These are phyloP conservation scores for Penaeus chinensis DNA, from an alignment of 1,140 invertebrate species.

Conservation along the genomic window DNA sequence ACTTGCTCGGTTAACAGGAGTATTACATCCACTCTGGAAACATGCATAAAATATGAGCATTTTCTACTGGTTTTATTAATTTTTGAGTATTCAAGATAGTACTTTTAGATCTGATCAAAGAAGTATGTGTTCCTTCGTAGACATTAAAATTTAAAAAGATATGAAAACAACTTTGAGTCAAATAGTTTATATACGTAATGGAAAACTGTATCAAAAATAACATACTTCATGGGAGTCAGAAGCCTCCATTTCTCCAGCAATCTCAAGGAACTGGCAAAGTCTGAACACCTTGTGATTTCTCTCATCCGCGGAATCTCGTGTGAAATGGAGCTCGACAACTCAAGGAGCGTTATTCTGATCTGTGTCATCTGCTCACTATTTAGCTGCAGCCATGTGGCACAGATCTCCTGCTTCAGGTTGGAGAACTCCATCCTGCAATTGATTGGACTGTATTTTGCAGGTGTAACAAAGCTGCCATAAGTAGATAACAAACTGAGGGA, in stretches of 20 bases:
- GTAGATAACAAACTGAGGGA: no score
- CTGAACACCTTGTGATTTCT: conserved; percentile 37
- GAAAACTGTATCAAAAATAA: not conserved
- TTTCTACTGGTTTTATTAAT: no score
- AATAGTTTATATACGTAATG: no score
- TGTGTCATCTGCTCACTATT: conserved; percentile 47
- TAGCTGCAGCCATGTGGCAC: conserved; percentile 41
- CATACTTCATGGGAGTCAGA: conserved; percentile 50
- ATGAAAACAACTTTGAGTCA: no score
- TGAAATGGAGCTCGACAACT: conserved; percentile 22
- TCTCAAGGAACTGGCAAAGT: conserved; percentile 21
- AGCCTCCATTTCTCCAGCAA: conserved; percentile 50
- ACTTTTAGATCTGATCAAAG: no score
- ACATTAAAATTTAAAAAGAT: no score
- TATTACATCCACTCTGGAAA: conserved; percentile 42
- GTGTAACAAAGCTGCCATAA: no score
- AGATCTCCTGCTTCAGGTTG: conserved; percentile 50
- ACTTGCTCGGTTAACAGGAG: conserved; percentile 32
- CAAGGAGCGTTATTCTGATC: conserved; percentile 35
- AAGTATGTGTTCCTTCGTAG: no score
- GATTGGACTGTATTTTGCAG: no score
- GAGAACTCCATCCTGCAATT: conserved; percentile 34
- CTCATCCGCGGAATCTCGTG: conserved; percentile 42
- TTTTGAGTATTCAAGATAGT: no score
- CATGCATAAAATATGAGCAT: not conserved